Base-by-base conservation (phyloP, 2,888 invertebrate genomes). In the Siphlonurus alternatus region DNA sequence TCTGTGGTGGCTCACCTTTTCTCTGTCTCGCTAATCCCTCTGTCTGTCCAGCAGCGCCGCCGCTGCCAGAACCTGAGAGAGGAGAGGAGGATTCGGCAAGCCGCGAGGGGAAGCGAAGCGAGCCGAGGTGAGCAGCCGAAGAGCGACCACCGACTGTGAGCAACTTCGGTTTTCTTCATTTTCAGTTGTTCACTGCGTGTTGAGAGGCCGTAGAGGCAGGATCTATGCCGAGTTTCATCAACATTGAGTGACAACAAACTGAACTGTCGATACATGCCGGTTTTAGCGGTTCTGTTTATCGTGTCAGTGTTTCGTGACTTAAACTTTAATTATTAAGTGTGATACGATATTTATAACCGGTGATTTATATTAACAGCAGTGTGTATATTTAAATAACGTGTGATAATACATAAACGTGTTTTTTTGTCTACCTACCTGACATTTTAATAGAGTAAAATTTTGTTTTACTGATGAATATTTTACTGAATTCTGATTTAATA, bases 121-220 rank as follows among this genome's bases (percentile, higher is more conserved):
- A n/a, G 22, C 56, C 56, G 56, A 56, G 56, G 19, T 20, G 5
- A 56, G n/a, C 7, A 56, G 56, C 56, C 56, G 56, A 56, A 22
- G 19, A n/a, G 56, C 56, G 56, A 56, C 56, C 56, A 56, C 56
- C 56, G 56, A n/a, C 56, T 56, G 56, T 20, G 56, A 56, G 56
- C 38, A 38, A 38, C 7, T 38, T 38, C 38, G 15, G 15, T 38
- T 38, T 38, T 38, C 38, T 38, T 38, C 38, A 38, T 38, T 38
- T 38, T 38, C 38, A 38, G 5, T 38, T 38, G 7, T 15, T 10
- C 38, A 38, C 38, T 38, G 38, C 38, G 15, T 38, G 38, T 38
- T 38, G 38, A 38, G 38, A 38, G 38, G 7, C 38, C 5, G 38
- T 38, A 15, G 38, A 38, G 38, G 38, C 5, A 38, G 7, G 15